These are phyloP conservation scores for Sceloporus undulatus DNA, from an alignment of 2,113 vertebrate species.

Conservation along the genomic window DNA sequence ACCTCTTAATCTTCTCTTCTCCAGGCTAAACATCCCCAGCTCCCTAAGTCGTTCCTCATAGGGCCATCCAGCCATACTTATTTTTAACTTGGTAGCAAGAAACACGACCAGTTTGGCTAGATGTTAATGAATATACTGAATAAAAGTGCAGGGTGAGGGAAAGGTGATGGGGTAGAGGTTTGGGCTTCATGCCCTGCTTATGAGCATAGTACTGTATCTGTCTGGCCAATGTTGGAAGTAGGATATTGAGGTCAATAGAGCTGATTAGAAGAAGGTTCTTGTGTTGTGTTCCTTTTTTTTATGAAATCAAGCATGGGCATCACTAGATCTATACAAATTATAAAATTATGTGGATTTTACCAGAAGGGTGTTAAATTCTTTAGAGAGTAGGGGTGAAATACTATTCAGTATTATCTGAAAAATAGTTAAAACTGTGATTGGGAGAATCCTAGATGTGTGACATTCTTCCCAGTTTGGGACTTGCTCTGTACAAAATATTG, in stretches of 20 bases:
- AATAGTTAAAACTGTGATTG: too few species aligned
- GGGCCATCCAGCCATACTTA: too few species aligned
- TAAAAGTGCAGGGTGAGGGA: background rate
- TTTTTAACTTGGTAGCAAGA: background rate
- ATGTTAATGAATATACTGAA: background rate
- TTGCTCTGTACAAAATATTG: too few species aligned
- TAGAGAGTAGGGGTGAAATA: too few species aligned
- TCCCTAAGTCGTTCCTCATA: too few species aligned
- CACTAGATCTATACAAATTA: background rate
- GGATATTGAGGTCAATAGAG: background rate
- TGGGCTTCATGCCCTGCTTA: background rate
- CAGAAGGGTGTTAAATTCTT: background rate
- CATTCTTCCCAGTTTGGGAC: too few species aligned
- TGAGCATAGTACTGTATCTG: background rate
- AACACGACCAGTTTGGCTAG: background rate
- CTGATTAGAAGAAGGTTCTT: background rate
- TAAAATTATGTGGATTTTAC: background rate
- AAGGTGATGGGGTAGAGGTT: background rate
- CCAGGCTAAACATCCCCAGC: too few species aligned
- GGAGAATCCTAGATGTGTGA: too few species aligned
- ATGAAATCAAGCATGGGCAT: background rate
- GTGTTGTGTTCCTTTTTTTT: background rate
- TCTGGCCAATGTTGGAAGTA: background rate
- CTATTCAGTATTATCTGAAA: too few species aligned
- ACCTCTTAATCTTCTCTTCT: too few species aligned